A percentile compares a stretch with the other conserved stretches of the same genome.
Conservation (phyloP, 1,140 invertebrate genomes). For the Philotrypesis tridentata region DNA sequence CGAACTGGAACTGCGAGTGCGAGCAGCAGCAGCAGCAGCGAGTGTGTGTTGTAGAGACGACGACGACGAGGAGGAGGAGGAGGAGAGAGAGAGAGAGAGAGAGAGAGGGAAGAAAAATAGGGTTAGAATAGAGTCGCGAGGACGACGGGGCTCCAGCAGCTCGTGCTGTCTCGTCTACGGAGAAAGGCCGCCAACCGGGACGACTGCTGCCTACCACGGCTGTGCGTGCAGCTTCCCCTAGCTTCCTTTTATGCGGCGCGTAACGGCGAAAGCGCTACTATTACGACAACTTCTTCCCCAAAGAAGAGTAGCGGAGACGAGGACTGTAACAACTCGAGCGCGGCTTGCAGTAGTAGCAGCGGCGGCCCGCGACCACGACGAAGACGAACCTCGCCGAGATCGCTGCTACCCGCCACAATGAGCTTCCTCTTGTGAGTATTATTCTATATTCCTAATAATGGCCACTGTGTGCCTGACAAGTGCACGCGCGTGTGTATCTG, state of each 20-base stretch:
- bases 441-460: slow-evolving; percentile 3
- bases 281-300: not conserved
- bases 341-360: not conserved
- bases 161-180: not conserved
- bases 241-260: slow-evolving; percentile 40
- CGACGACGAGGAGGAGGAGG: not conserved
- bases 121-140: not conserved
- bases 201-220: slow-evolving; percentile 17
- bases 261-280: not conserved
- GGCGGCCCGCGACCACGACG: not conserved
- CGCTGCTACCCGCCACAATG: slow-evolving; percentile 43
- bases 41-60: not conserved
- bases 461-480: not conserved
- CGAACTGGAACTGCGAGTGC: too few relatives aligned
- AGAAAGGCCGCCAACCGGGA: not conserved
- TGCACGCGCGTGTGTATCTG: not conserved
- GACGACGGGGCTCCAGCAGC: not conserved
- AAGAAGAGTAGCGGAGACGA: not conserved
- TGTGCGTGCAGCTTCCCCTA: slow-evolving; percentile 10
- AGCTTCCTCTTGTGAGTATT: slow-evolving; percentile 49
- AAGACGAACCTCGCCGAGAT: slow-evolving; percentile 7
- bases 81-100: not conserved
- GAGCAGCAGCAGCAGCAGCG: too few relatives aligned
- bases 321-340: not conserved
- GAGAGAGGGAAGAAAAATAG: not conserved